Conservation (phyloP, 2,797 vertebrate genomes). For the Chaunax sp. region DNA sequence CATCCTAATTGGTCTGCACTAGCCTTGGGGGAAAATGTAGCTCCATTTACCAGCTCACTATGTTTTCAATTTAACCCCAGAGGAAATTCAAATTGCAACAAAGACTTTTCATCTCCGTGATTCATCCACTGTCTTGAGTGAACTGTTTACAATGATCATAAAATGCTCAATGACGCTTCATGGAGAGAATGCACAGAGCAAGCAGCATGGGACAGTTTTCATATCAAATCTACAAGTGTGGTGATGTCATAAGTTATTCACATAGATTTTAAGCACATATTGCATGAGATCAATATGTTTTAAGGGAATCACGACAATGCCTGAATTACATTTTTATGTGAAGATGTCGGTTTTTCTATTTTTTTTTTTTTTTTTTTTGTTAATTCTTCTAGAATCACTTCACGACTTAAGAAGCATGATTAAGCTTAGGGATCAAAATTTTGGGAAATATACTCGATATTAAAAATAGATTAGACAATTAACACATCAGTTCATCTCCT, state of each 20-base stretch:
- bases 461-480: background rate
- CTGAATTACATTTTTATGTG: background rate
- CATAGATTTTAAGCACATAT: background rate
- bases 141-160: constrained; percentile 54
- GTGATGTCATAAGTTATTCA: constrained; percentile 1
- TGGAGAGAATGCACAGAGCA: constrained; percentile 17
- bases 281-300: background rate
- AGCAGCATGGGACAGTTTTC: background rate
- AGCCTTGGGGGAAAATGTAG: constrained; percentile 27
- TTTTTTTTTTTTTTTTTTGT: no score
- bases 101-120: constrained; percentile 37
- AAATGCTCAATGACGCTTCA: constrained; percentile 29
- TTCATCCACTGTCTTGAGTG: constrained; percentile 48
- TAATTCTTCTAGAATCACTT: background rate
- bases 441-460: no score
- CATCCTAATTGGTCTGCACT: constrained; percentile 53
- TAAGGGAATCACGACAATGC: background rate
- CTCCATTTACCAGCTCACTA: constrained; percentile 30
- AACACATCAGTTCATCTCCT: no score
- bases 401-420: background rate
- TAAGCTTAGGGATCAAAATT: background rate
- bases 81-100: constrained; percentile 37
- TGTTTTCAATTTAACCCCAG: constrained; percentile 50
- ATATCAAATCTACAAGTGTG: constrained; percentile 2
- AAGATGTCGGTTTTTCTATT: background rate